Evolutionary conservation across 2,888 invertebrate genomes (phyloP), one percentile per base, ranked within the genome.

Genomic region (Xanthorhoe spadicearia): DNA sequence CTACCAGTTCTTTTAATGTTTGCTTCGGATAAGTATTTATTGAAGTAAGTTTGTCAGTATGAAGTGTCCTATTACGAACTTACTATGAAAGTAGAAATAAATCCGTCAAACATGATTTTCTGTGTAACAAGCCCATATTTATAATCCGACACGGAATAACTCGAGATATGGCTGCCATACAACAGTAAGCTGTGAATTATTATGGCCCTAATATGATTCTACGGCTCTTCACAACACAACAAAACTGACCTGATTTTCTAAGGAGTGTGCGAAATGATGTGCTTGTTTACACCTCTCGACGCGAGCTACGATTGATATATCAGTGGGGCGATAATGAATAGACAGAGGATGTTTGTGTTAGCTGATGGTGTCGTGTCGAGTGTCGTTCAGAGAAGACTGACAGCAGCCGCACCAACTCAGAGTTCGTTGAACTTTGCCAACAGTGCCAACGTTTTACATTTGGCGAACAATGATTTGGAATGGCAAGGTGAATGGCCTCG

Each of bases 401-500:
- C 86, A 87, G 86, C 88, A 86, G 82, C 83, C 83, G 78, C 80
- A 88, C 81, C 87, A 89, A 82, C 75, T 79, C 76, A 77, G 82
- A 78, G 89, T 86, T 90, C 90, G 74, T 77, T 77, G 90, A 90
- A 85, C 92, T 82, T 80, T 74, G 80, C 81, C 88, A 86, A 82
- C 90, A 86, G 80, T 77, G 81, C 82, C 88, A 85, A 83, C 90
- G 86, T 84, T 91, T 86, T 90, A 91, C 88, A 92, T 92, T 93
- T 92, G 87, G 90, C 91, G 92, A 93, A 93, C 92, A 92, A 93
- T 93, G 91, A 92, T 92, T 92, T 91, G 90, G 87, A 90, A 89
- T 90, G 88, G 90, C 88, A 91, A 92, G 92, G 92, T 93, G 92
- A 93, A 92, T 76, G 93, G 85, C 92, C 92, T 87, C 86, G 85